Percentiles rank a stretch among this genome's conserved stretches.
phyloP scores from a whole-genome alignment of 1,140 invertebrate species.

The Meloidogyne chitwoodi region DNA sequence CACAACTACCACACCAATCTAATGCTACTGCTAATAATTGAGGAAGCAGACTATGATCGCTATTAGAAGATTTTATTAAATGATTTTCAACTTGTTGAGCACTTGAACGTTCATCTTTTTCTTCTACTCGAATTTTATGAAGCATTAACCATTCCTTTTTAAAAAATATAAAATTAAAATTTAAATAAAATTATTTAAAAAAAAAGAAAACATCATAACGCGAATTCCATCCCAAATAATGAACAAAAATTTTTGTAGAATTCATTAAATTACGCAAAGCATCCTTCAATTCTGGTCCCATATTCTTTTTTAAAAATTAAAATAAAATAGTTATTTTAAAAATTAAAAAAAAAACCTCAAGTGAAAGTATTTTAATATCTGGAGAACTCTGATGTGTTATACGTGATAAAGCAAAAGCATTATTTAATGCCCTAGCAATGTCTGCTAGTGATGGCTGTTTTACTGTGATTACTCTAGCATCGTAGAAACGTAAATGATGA shows the following conservation, averaged over 20 bases:
- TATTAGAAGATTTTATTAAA: neutral
- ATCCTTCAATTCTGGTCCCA: conserved; percentile 32
- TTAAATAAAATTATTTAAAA: neutral
- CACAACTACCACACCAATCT: conserved; percentile 30
- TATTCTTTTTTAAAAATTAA: conserved; percentile 1
- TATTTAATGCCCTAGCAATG: conserved; percentile 25
- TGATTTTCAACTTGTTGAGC: conserved; percentile 22
- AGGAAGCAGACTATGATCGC: neutral
- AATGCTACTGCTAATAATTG: conserved; percentile 27
- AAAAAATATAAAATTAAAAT: neutral
- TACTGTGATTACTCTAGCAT: conserved; percentile 30
- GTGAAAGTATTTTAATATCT: neutral
- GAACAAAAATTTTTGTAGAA: conserved; percentile 34
- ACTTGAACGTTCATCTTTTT: conserved; percentile 29
- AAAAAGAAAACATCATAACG: conserved; percentile 17
- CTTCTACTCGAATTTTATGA: conserved; percentile 37
- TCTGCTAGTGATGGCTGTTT: conserved; percentile 28
- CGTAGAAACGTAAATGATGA: conserved; percentile 33
- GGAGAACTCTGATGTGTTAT: conserved; percentile 26
- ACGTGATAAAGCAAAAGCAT: conserved; percentile 25
- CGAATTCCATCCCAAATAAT: conserved; percentile 35
- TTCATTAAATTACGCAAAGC: conserved; percentile 22
- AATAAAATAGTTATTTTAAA: neutral
- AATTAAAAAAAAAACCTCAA: conserved; percentile 5
- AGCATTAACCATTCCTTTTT: conserved; percentile 33